Base-by-base conservation (phyloP, 2,797 vertebrate genomes). In the Acanthurus lineatus region DNA sequence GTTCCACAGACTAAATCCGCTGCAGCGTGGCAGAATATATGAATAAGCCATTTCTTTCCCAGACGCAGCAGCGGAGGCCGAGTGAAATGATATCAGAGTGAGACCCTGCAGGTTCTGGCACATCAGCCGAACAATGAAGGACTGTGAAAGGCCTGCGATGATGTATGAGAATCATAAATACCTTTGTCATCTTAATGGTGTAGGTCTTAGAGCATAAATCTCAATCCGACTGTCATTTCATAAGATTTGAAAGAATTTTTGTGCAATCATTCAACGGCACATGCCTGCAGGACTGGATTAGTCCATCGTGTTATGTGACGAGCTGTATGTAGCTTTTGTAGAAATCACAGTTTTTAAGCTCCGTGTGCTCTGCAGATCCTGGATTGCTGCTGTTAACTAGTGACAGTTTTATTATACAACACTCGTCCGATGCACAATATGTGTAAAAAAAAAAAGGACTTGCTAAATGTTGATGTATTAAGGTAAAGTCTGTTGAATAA, bases 41-140 rank as follows among this genome's bases (percentile, higher is more conserved):
- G 22, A 73, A 77, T 6, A 38, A 76, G 71, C 86, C 57, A 75
- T 78, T 84, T 86, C 76, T 85, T 85, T 86, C 77, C 86, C 87
- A 88, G 64, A 73, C 20, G 67, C 73, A 25, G 74, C 44, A 14
- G 32, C 28, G 28, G 28, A 84, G 77, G 56, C 61, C 32, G 69
- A 60, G 69, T 79, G 79, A 84, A 85, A 64, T 32, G 81, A 91
- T 82, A 86, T 86, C 88, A 58, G 25, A 62, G 35, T 47, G 67
- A 83, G 44, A 80, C 42, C 63, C 85, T 88, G 87, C 88, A 86
- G 88, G 85, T 92, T 86, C 81, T 64, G 79, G 82, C 84, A 89
- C 76, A 88, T 91, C 82, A 64, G 53, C 62, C 0, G 35, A 82
- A 91, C 86, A 91, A 86, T 84, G 81, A 86, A 38, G 35, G 73